Base-by-base conservation (phyloP, 1,140 invertebrate genomes). In the Plodia interpunctella region DNA sequence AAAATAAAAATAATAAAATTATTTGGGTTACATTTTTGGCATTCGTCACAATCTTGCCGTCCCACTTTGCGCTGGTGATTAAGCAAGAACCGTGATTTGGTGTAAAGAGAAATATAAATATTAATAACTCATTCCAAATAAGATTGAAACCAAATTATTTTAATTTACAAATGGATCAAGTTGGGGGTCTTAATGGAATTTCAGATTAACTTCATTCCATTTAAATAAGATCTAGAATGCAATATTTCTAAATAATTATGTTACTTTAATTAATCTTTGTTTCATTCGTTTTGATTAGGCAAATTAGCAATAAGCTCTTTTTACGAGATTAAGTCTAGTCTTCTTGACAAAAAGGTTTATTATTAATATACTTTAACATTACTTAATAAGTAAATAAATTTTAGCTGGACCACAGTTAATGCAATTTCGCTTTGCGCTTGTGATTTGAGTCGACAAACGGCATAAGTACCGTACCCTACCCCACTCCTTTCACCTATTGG, bases 401-500 rank as follows among this genome's bases (percentile, higher is more conserved):
- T 25, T 25, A 6, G 21, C 21, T 25, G 21, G 6, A 25, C 21
- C 21, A 6, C 21, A 25, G 21, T 25, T 3, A 25, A 25, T 1
- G 30, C 11, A 32, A 32, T 11, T 32, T 32, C 30, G 38, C 38
- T 44, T 44, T 44, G 5, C 38, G 9, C 38, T 44, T 17, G 51
- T 30, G 51, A 51, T 13, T 44, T 32, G 17, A 32, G 49, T 18
- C 49, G 30, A 49, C 57, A 55, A 32, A 44, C 38, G 38, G 38
- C 38, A 44, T 44, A 15, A 57, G 60, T 57, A 55, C 55, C 21
- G 55, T 50, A 54, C 61, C 59, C 49, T 65, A 53, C 17, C 30
- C 50, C 57, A 59, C 72, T 68, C 80, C 81, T 83, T 84, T 86
- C 83, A 83, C 83, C 74, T 73, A 74, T 64, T 63, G 66, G 59